Base-by-base conservation (phyloP, 2,797 vertebrate species). In the Okamejei kenojei region DNA sequence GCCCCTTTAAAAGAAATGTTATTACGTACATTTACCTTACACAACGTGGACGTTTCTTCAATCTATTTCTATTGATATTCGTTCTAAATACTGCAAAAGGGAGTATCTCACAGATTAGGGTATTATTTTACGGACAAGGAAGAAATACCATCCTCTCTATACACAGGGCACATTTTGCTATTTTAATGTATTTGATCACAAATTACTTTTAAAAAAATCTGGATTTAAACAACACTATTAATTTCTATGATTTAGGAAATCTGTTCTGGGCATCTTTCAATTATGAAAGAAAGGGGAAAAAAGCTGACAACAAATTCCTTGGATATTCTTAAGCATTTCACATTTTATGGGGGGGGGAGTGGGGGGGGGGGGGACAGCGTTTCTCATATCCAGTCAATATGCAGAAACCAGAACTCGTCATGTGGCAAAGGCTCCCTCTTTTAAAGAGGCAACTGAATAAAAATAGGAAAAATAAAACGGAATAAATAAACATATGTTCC, bases 101-200 rank as follows among this genome's bases (percentile, higher is more conserved):
- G 23, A 17, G 7, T 7, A 23, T 88, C n/a, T 35, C 63, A 68
- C 35, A 88, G 61, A 88, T 88, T 32, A 88, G 84, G 17, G 61
- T 63, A 65, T 63, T 32, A 86, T 88, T 88, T 63, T 15, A 68
- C 35, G n/a, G 63, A 88, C n/a, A 88, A 88, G 84, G 61, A 88
- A 65, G 17, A 19, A 65, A 65, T 19, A 68, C 15, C 58, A 29
- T 68, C 68, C 6, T 32, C 15, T 88, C 61, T 19, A 65, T 6
- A 32, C 58, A 23, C 82, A 63, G 23, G 1, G 80, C 15, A 86
- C 17, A 68, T 35, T 88, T 88, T 88, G n/a, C 84, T 9, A 17
- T 86, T n/a, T 65, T 88, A 17, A 13, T 82, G 2, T 54, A n/a
- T 32, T 21, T 17, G 15, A 8, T n/a, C 58, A 88, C 58, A 88